A percentile compares a stretch with the other conserved stretches of the same genome.
These are phyloP conservation scores for Connochaetes taurinus DNA, from an alignment of 2,113 vertebrate species.

Conservation along the genomic window DNA sequence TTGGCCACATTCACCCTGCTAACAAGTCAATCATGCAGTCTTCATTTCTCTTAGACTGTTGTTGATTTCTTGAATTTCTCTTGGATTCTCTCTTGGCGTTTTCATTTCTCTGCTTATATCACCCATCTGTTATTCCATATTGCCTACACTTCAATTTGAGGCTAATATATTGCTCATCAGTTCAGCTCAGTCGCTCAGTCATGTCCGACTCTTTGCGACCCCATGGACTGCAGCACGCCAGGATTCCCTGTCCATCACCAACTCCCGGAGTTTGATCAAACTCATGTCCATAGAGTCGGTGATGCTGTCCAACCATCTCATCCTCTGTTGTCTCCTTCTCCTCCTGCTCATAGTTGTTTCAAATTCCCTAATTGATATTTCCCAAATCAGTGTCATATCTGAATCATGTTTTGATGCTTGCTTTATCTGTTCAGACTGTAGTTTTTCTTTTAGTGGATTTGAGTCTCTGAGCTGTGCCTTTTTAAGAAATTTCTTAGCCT, in stretches of 20 bases:
- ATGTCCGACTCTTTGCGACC: not conserved
- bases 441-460: not conserved
- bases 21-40: not conserved
- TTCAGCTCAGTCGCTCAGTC: not conserved
- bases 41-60: not conserved
- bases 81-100: not conserved
- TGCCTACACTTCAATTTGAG: not conserved
- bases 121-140: not conserved
- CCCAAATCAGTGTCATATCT: not conserved
- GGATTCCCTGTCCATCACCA: not conserved
- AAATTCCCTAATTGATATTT: not conserved
- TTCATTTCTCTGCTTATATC: not conserved
- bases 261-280: not conserved
- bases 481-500: not conserved
- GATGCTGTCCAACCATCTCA: not conserved
- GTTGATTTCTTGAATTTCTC: not conserved
- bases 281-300: accelerated
- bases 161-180: not conserved
- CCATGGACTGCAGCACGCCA: not conserved
- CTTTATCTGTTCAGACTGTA: not conserved
- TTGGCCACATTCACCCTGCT: not conserved
- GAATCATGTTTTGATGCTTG: not conserved
- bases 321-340: not conserved
- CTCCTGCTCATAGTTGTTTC: not conserved
- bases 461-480: not conserved